Evolutionary conservation across 2,797 vertebrate genomes (phyloP), one percentile per base, ranked within the genome.

Genomic region (Furcifer pardalis): DNA sequence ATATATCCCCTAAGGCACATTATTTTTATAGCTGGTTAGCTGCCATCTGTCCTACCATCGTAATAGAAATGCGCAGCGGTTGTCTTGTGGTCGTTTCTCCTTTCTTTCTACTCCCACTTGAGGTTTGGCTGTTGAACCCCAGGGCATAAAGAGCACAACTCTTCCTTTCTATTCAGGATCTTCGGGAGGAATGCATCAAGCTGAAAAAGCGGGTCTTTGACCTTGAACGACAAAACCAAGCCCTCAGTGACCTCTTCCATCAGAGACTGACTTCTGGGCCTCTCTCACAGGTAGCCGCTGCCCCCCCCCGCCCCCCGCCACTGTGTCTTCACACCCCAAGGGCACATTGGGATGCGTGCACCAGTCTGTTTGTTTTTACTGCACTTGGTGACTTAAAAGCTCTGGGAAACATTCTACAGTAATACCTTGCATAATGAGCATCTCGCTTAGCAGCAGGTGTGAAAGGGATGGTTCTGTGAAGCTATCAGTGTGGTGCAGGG

Each of bases 161-260:
- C 15, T 2, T 25, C 46, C 0, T 2, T 1, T 40, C n/a, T 56
- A 37, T 37, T 87, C 95, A 99, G 98, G 98, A 99, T 95, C 97
- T 99, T 82, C 94, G 98, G 1, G 98, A 99, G 92, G 98, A 99
- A 91, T 99, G 98, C 95, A 98, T 99, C 94, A 99, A 98, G 94
- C 96, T 99, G 92, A 99, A 99, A 95, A 99, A 98, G 94, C 91
- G 98, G 65, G 98, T 99, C 81, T 99, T 98, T 17, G 98, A 99
- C 93, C 96, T 99, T 94, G 98, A 99, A 94, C 94, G 97, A 68
- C 98, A 99, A 96, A 99, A 99, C 96, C 95, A 98, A 93, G 95
- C 97, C 1, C 96, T 99, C 49, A 98, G 97, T 0, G 96, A 98
- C 90, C 97, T 99, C 77, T 98, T 99, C 90, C 98, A 98, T 92